Evolutionary conservation across 2,797 vertebrate species (phyloP).

Genomic region (Ceryle rudis): DNA sequence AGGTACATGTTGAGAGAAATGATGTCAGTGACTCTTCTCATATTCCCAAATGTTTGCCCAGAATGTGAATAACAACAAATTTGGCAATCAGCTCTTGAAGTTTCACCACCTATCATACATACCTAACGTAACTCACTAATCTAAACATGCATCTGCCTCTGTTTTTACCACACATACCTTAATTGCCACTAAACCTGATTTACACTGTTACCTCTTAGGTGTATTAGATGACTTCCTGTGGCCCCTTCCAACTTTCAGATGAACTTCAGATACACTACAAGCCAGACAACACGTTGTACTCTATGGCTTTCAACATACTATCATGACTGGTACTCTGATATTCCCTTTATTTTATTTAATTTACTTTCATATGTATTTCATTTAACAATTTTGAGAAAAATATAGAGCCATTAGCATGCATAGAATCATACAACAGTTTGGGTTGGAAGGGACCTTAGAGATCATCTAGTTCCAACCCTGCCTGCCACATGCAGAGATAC

Average conservation of each 20-base stretch:
- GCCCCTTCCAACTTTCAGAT: conserved; percentile 38
- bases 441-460: background rate
- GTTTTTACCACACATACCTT: conserved; percentile 24
- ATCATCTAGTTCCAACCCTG: background rate
- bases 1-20: background rate
- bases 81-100: background rate
- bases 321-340: background rate
- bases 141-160: conserved; percentile 22
- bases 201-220: conserved; percentile 22
- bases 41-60: background rate
- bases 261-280: background rate
- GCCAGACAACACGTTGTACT: background rate
- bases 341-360: background rate
- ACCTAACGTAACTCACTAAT: background rate
- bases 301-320: background rate
- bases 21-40: background rate
- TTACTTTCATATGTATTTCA: background rate
- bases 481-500: background rate
- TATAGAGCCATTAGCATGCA: background rate
- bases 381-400: background rate
- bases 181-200: conserved; percentile 28
- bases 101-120: background rate
- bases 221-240: background rate
- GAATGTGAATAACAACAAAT: background rate
- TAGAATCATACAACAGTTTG: background rate